Evolutionary conservation across 2,113 vertebrate genomes (phyloP).

Genomic region (Athene noctua): DNA sequence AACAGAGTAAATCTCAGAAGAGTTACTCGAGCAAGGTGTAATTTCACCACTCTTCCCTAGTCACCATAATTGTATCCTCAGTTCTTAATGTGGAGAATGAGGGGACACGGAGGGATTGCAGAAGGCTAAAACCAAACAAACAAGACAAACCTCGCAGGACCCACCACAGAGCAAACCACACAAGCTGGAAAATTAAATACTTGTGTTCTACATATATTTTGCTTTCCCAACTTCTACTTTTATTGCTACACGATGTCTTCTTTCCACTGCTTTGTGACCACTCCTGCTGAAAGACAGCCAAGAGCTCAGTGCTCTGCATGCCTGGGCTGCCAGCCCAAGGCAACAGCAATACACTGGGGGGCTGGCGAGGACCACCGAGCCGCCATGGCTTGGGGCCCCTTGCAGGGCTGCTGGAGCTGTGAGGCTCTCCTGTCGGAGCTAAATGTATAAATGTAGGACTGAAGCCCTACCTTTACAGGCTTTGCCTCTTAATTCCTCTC

Average conservation of each 20-base stretch:
- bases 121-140: background rate
- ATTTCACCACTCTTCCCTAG: background rate
- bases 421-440: background rate
- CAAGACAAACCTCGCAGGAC: background rate
- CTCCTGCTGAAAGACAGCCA: background rate
- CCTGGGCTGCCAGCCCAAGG: background rate
- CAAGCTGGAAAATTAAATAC: background rate
- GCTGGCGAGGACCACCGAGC: background rate
- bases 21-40: slow-evolving; percentile 12
- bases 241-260: background rate
- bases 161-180: background rate
- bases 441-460: background rate
- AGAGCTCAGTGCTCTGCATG: background rate
- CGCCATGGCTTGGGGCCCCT: background rate
- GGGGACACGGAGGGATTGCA: background rate
- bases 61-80: background rate
- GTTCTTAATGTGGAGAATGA: background rate
- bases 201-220: background rate
- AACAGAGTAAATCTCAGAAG: slow-evolving; percentile 6
- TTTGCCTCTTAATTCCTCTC: background rate
- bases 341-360: background rate
- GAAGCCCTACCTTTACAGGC: background rate
- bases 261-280: background rate
- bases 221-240: background rate
- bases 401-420: background rate